Evolutionary conservation across 2,113 vertebrate genomes (phyloP).

Genomic region (Sardina pilchardus): DNA sequence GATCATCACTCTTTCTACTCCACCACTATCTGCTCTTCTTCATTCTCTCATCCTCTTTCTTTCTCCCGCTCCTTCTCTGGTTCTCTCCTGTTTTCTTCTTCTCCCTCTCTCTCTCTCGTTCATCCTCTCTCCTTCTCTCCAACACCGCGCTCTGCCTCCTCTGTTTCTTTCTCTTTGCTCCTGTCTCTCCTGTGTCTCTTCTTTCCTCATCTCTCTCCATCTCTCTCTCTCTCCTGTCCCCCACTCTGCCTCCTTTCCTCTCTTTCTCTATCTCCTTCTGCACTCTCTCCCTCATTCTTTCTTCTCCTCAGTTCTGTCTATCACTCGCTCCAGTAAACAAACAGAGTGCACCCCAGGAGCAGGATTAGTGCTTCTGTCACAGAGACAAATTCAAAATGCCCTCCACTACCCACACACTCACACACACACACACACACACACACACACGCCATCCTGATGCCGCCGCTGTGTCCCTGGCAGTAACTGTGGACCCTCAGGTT

Average conservation of each 20-base stretch:
- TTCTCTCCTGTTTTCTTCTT: neutral
- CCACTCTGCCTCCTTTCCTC: neutral
- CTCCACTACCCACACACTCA: neutral
- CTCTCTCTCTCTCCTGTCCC: too few relatives aligned
- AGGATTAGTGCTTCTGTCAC: constrained; percentile 54
- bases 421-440: neutral
- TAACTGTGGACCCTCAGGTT: neutral
- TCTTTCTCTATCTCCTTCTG: neutral
- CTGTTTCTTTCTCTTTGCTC: neutral
- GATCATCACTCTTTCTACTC: too few relatives aligned
- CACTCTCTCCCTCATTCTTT: neutral
- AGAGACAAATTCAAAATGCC: constrained; percentile 53
- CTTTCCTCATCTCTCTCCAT: too few relatives aligned
- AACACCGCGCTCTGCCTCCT: neutral
- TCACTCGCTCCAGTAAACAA: constrained; percentile 40
- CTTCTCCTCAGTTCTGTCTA: constrained; percentile 1
- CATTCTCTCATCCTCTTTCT: neutral
- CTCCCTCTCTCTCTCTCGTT: neutral
- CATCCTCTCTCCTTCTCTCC: neutral
- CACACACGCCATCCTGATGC: neutral
- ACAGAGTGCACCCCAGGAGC: constrained; percentile 38
- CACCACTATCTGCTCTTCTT: too few relatives aligned
- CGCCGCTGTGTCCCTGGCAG: neutral
- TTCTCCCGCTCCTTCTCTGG: neutral
- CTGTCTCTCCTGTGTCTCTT: neutral